A percentile compares a stretch with the other conserved stretches of the same genome.
These are phyloP conservation scores for Andrena marginata DNA, from an alignment of 2,888 invertebrate genomes.

Conservation along the genomic window DNA sequence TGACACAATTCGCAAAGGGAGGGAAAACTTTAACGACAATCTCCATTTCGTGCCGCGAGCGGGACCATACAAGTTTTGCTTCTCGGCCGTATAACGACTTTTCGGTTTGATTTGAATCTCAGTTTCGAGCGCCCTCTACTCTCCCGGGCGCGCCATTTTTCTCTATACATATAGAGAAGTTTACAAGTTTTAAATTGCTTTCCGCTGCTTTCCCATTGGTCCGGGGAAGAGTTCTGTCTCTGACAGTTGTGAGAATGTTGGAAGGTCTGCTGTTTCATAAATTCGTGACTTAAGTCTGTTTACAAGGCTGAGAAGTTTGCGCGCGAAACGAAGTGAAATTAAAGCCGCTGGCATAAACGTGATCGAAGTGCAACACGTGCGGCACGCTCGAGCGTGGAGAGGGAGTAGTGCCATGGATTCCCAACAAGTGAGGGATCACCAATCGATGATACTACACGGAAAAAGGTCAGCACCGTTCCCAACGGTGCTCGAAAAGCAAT, in stretches of 20 bases:
- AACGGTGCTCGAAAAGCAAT: too few species aligned
- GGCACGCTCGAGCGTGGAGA: too few species aligned
- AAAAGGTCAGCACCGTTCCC: too few species aligned
- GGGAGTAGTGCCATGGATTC: too few species aligned
- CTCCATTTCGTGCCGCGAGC: conserved; percentile 37
- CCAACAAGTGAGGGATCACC: too few species aligned
- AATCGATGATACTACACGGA: too few species aligned
- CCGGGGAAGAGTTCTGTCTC: background rate
- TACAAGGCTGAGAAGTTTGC: background rate
- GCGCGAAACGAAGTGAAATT: too few species aligned
- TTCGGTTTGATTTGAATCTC: conserved; percentile 65
- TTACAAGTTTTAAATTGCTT: conserved; percentile 1
- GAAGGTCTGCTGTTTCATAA: background rate
- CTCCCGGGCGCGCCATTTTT: conserved; percentile 33
- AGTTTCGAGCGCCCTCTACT: conserved; percentile 51
- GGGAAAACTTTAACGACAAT: conserved; percentile 32
- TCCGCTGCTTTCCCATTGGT: conserved; percentile 1
- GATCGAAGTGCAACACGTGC: too few species aligned
- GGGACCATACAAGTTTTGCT: conserved; percentile 18
- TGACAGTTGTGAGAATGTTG: background rate
- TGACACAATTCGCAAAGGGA: background rate
- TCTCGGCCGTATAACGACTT: conserved; percentile 61
- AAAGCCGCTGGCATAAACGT: too few species aligned
- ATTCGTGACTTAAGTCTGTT: background rate
- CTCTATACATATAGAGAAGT: background rate